Base-by-base conservation (phyloP, 2,888 invertebrate genomes). In the Diabrotica balteata region DNA sequence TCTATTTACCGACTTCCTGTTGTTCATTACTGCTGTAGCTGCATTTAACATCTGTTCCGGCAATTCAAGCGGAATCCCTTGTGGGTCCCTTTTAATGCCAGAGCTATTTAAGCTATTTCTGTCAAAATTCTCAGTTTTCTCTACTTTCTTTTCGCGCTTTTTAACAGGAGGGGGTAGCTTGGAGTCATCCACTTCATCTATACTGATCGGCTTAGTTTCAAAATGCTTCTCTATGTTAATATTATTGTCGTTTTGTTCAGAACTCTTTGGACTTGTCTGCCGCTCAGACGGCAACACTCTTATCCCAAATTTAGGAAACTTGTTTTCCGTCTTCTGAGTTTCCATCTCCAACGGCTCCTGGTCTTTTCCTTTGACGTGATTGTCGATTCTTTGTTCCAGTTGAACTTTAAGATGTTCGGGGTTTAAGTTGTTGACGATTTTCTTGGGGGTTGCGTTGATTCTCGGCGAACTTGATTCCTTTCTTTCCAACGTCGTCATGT, bases 41-140 rank as follows among this genome's bases (percentile, higher is more conserved):
- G 92, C 92, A 62, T 91, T 90, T 68, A 90, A 84, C 85, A 92
- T 91, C 72, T 90, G 90, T 67, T 88, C 88, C 5, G 92, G 91
- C 72, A 92, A 86, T 77, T 92, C 91, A 77, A 90, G 88, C 58
- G 91, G 91, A 75, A 91, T 87, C 45, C 89, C 86, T 76, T 88
- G 86, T 72, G 86, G 84, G 75, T 88, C 87, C 74, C 89, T 80
- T 79, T 86, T 88, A 43, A 90, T 89, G 47, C 89, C 88, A 64
- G 89, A 88, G 50, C 86, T 87, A 75, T 86, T 88, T 1, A 88
- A 76, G 72, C 86, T 87, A 62, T 77, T 79, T 75, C 88, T 84
- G 53, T 83, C 79, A 68, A 82, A 80, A 46, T 64, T 65, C 32
- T 58, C 73, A 59, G 49, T 71, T 54, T 60, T 63, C 22, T 71